phyloP scores from a whole-genome alignment of 2,888 invertebrate genomes.

The Tuta absoluta region DNA sequence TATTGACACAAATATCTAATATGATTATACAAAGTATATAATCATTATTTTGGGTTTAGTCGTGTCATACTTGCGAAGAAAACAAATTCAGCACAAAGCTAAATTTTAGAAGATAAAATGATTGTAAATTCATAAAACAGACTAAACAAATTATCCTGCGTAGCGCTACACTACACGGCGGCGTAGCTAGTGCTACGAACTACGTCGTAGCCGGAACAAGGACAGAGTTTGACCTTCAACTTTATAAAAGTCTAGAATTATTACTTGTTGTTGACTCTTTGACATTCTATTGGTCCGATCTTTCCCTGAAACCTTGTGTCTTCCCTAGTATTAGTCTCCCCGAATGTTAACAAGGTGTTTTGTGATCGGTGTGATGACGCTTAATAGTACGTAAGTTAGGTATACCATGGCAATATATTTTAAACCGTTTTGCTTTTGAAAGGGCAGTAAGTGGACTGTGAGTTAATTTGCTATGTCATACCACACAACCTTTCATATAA shows the following conservation, averaged over 20 bases:
- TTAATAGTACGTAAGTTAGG: conserved; percentile 61
- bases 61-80: too few relatives aligned
- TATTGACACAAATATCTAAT: too few relatives aligned
- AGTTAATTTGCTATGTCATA: not conserved
- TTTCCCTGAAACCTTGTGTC: conserved; percentile 44
- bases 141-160: not conserved
- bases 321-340: conserved; percentile 53
- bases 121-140: not conserved
- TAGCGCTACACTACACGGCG: not conserved
- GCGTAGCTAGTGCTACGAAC: not conserved
- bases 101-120: too few relatives aligned
- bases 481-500: not conserved
- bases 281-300: not conserved
- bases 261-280: conserved; percentile 1
- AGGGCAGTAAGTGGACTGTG: not conserved
- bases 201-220: not conserved
- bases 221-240: not conserved
- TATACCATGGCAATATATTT: conserved; percentile 49
- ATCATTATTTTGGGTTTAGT: too few relatives aligned
- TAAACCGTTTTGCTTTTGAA: conserved; percentile 25
- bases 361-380: conserved; percentile 78
- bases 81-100: too few relatives aligned
- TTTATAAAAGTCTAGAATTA: too few relatives aligned
- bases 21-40: too few relatives aligned
- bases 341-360: conserved; percentile 60